Percentiles rank a stretch among this genome's conserved stretches.
These are phyloP conservation scores for Parotocinclus haroldoi DNA, from an alignment of 2,797 vertebrate species.

Conservation along the genomic window DNA sequence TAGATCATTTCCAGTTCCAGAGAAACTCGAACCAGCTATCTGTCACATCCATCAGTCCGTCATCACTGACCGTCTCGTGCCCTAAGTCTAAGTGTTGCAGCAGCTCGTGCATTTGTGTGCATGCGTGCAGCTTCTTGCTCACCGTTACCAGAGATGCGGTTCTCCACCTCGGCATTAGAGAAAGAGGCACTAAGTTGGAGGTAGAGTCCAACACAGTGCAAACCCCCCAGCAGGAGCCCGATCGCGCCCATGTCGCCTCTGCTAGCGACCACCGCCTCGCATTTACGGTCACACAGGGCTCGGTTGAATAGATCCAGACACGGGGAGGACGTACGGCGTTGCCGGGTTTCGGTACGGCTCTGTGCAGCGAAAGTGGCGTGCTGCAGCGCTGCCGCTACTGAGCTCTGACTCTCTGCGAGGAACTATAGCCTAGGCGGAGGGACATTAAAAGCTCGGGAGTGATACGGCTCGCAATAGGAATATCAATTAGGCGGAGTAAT, in stretches of 20 bases:
- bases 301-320: slow-evolving; percentile 55
- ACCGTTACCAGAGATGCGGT: slow-evolving; percentile 84
- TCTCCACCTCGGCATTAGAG: slow-evolving; percentile 74
- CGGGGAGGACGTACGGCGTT: slow-evolving; percentile 47
- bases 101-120: background rate
- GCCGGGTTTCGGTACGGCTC: background rate
- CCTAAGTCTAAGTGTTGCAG: background rate
- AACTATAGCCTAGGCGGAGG: slow-evolving; percentile 38
- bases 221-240: slow-evolving; percentile 80
- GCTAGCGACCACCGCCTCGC: slow-evolving; percentile 43
- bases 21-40: too few relatives aligned
- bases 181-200: slow-evolving; percentile 83
- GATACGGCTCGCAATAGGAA: too few relatives aligned
- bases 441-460: background rate
- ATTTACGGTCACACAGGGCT: slow-evolving; percentile 4
- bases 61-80: background rate
- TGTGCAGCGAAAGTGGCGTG: slow-evolving; percentile 27
- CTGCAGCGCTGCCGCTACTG: slow-evolving; percentile 46
- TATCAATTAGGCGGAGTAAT: background rate
- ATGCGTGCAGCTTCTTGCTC: slow-evolving; percentile 49
- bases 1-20: too few relatives aligned
- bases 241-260: slow-evolving; percentile 78
- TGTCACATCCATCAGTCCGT: background rate
- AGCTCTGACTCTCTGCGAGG: slow-evolving; percentile 45
- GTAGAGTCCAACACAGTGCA: slow-evolving; percentile 91